Evolutionary conservation across 2,888 invertebrate genomes (phyloP).

Genomic region (Andricus quercusramuli): DNA sequence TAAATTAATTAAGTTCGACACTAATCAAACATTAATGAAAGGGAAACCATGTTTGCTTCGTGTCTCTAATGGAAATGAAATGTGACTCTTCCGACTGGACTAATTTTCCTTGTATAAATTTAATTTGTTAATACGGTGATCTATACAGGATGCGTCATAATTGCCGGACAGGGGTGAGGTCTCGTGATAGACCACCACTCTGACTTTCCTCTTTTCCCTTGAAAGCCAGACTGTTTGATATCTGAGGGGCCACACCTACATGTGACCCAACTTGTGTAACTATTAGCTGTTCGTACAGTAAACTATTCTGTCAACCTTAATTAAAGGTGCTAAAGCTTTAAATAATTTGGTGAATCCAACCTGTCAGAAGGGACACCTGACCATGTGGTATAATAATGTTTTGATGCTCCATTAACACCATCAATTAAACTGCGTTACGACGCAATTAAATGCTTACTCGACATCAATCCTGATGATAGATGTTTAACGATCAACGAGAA

Average conservation of each 20-base stretch:
- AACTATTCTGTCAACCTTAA: neutral
- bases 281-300: constrained; percentile 1
- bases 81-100: neutral
- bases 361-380: neutral
- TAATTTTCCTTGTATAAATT: neutral
- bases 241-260: constrained; percentile 28
- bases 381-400: neutral
- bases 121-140: constrained; percentile 15
- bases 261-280: constrained; percentile 21
- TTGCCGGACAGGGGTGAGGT: constrained; percentile 3
- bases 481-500: neutral
- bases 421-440: neutral
- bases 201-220: constrained; percentile 11
- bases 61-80: neutral
- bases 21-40: neutral
- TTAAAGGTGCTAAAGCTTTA: neutral
- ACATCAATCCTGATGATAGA: neutral
- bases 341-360: neutral
- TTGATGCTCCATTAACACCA: neutral
- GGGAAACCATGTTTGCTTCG: neutral
- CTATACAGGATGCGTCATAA: constrained; percentile 18
- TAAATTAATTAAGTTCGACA: neutral
- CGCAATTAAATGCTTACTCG: neutral
- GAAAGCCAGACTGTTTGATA: constrained; percentile 15
- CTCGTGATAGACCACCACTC: constrained; percentile 10